A percentile compares a stretch with the other conserved stretches of the same genome.
These are phyloP conservation scores for Illadopsis cleaveri DNA, from an alignment of 2,113 vertebrate genomes.

Conservation along the genomic window DNA sequence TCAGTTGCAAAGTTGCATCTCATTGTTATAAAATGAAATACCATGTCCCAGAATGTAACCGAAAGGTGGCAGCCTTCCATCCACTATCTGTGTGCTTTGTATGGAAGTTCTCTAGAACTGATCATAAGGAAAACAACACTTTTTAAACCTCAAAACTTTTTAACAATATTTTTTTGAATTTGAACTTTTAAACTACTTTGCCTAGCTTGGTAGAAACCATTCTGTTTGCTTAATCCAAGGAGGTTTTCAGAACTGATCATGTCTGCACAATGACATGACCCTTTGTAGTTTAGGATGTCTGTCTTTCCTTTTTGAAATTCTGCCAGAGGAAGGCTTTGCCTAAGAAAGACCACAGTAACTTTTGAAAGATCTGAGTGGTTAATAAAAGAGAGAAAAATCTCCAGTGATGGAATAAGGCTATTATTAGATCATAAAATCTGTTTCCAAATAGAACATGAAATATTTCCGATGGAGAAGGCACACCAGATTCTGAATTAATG, in stretches of 20 bases:
- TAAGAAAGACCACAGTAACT: not conserved
- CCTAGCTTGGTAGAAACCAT: not conserved
- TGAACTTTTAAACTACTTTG: not conserved
- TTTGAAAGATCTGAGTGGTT: not conserved
- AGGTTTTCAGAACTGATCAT: not conserved
- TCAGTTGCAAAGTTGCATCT: not conserved
- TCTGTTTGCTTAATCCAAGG: not conserved
- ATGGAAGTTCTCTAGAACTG: not conserved
- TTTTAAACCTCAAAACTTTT: not conserved
- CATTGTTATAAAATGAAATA: not conserved
- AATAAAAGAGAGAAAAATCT: not conserved
- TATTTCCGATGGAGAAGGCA: not conserved
- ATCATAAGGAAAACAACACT: not conserved
- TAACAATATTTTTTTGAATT: not conserved
- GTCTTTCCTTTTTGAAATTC: not conserved
- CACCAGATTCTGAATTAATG: not conserved
- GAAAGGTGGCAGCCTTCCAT: constrained; percentile 30
- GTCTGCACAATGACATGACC: not conserved
- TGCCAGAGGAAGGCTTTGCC: not conserved
- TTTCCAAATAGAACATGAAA: not conserved
- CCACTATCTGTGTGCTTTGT: not conserved
- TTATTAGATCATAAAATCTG: not conserved
- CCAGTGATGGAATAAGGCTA: not conserved
- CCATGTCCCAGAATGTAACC: not conserved
- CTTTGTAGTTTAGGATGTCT: not conserved